Percentiles rank a stretch among this genome's conserved stretches.
Conservation (phyloP, 2,888 invertebrate species). For the Drosophila falleni region DNA sequence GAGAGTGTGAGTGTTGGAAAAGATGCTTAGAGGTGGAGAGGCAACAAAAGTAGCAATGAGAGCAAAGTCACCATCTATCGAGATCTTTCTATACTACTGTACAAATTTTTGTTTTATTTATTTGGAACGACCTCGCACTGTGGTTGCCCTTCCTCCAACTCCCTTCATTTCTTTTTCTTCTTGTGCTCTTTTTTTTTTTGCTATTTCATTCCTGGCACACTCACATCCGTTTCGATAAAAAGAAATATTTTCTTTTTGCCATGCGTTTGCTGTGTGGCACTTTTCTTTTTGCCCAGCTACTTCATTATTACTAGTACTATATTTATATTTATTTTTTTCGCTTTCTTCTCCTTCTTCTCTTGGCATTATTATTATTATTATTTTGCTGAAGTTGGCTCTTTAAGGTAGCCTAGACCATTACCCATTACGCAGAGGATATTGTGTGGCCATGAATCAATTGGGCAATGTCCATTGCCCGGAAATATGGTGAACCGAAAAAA, state of each 20-base stretch:
- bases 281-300: slow-evolving; percentile 61
- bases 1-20: background rate
- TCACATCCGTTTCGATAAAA: slow-evolving; percentile 83
- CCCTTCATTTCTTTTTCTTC: slow-evolving; percentile 24
- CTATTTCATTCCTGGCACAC: slow-evolving; percentile 76
- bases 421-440: slow-evolving; percentile 81
- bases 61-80: slow-evolving; percentile 20
- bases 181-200: slow-evolving; percentile 43
- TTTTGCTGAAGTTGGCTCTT: slow-evolving; percentile 71
- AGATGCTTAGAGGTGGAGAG: slow-evolving; percentile 2
- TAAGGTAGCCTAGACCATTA: slow-evolving; percentile 66
- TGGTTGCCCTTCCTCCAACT: slow-evolving; percentile 11
- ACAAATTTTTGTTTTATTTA: slow-evolving; percentile 76
- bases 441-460: slow-evolving; percentile 79
- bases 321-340: slow-evolving; percentile 67
- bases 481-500: slow-evolving; percentile 69
- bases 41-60: slow-evolving; percentile 57
- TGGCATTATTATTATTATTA: slow-evolving; percentile 39
- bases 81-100: slow-evolving; percentile 38
- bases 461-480: slow-evolving; percentile 73
- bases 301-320: slow-evolving; percentile 77
- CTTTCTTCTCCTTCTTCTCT: slow-evolving; percentile 27
- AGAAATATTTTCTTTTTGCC: slow-evolving; percentile 81
- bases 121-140: slow-evolving; percentile 56
- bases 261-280: slow-evolving; percentile 69